These are phyloP conservation scores for Anguilla japonica DNA, from an alignment of 2,113 vertebrate species.

Conservation along the genomic window DNA sequence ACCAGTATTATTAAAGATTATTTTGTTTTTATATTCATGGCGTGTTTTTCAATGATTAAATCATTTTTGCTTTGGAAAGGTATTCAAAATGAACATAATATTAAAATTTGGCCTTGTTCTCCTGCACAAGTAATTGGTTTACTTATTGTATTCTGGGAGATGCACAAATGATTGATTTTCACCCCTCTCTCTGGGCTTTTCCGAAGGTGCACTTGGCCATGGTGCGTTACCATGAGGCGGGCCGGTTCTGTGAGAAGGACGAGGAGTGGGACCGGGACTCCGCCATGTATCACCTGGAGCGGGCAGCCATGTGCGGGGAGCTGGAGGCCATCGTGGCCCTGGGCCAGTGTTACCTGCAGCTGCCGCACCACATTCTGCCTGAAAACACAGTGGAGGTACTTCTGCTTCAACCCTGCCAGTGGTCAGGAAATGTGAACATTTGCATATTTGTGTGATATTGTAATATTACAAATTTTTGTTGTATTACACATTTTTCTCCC, in stretches of 20 bases:
- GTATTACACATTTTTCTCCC: too few species aligned
- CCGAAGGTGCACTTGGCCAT: slow-evolving; percentile 91
- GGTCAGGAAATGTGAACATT: not conserved
- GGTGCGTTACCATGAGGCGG: slow-evolving; percentile 90
- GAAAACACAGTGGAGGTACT: slow-evolving; percentile 82
- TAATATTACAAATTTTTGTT: too few species aligned
- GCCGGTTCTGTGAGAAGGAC: slow-evolving; percentile 89
- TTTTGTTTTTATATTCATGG: too few species aligned
- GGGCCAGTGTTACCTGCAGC: slow-evolving; percentile 84
- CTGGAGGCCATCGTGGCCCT: slow-evolving; percentile 90
- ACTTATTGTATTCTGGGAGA: not conserved
- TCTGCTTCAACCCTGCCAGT: not conserved
- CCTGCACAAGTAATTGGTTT: not conserved
- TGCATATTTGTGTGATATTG: not conserved
- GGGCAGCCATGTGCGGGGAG: slow-evolving; percentile 88
- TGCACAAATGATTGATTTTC: not conserved
- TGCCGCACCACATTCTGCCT: slow-evolving; percentile 89
- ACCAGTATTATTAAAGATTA: not conserved
- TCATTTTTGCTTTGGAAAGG: not conserved
- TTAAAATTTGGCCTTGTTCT: not conserved
- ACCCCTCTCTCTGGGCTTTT: not conserved
- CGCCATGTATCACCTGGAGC: slow-evolving; percentile 88
- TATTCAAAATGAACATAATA: not conserved
- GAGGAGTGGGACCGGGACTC: slow-evolving; percentile 84
- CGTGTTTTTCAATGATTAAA: not conserved